These are phyloP conservation scores for Columba janthina DNA, from an alignment of 2,113 vertebrate species.

Conservation along the genomic window DNA sequence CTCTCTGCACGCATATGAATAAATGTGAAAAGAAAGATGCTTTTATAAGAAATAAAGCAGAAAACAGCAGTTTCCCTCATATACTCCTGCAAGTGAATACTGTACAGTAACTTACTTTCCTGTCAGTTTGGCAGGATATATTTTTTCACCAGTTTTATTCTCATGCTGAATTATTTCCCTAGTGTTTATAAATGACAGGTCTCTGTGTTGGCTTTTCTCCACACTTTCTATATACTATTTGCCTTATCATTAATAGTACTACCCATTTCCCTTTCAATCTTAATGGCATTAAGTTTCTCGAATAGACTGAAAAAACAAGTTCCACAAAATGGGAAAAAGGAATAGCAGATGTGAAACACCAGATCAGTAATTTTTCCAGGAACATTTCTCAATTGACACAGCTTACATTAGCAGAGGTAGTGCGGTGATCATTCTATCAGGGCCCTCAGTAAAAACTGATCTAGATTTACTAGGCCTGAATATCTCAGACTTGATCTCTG, in stretches of 20 bases:
- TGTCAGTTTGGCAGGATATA: constrained; percentile 1
- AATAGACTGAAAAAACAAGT: background rate
- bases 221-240: background rate
- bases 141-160: constrained; percentile 24
- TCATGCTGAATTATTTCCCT: background rate
- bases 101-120: background rate
- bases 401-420: background rate
- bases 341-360: background rate
- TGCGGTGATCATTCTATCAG: background rate
- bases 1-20: background rate
- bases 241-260: background rate
- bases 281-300: background rate
- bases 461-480: background rate
- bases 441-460: background rate
- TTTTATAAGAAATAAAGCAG: background rate
- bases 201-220: background rate
- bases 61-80: background rate
- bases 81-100: background rate
- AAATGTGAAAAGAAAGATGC: background rate
- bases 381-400: background rate
- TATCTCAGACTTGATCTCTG: background rate
- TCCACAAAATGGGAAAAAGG: background rate
- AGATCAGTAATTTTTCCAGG: background rate
- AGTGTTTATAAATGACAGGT: background rate
- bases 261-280: background rate